Evolutionary conservation across 2,797 vertebrate species (phyloP).

Genomic region (Numenius phaeopus): DNA sequence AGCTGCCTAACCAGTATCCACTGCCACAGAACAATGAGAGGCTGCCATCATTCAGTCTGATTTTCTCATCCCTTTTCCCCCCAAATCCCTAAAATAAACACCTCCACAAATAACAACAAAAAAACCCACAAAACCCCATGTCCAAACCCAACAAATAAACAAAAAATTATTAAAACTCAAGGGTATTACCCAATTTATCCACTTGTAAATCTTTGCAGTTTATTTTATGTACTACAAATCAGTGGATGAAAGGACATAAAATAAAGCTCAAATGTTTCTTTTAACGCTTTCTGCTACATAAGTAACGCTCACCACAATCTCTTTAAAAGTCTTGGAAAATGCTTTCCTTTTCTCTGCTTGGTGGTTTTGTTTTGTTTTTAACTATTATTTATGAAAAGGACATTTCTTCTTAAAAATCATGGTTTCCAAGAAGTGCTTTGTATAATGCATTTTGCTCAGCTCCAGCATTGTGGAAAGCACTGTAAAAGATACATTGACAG

Average conservation of each 20-base stretch:
- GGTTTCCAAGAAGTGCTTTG: not conserved
- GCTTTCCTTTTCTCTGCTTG: not conserved
- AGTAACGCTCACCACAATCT: not conserved
- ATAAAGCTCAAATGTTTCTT: not conserved
- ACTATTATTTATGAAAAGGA: not conserved
- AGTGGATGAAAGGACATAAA: not conserved
- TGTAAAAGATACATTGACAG: not conserved
- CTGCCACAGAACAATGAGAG: not conserved
- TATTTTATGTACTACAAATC: not conserved
- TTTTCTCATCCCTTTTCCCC: not conserved
- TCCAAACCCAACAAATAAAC: accelerated
- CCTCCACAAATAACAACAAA: not conserved
- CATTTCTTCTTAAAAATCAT: not conserved
- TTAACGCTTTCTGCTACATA: not conserved
- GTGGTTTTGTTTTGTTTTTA: not conserved
- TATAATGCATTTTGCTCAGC: not conserved
- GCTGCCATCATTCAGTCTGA: not conserved
- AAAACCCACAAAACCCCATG: not conserved
- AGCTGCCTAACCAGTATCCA: not conserved
- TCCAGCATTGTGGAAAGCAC: not conserved
- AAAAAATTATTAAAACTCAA: not conserved
- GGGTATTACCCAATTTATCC: not conserved
- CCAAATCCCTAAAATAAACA: not conserved
- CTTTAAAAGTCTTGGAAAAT: not conserved
- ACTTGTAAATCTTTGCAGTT: not conserved